Evolutionary conservation across 2,113 vertebrate genomes (phyloP).

Genomic region (Maylandia zebra): DNA sequence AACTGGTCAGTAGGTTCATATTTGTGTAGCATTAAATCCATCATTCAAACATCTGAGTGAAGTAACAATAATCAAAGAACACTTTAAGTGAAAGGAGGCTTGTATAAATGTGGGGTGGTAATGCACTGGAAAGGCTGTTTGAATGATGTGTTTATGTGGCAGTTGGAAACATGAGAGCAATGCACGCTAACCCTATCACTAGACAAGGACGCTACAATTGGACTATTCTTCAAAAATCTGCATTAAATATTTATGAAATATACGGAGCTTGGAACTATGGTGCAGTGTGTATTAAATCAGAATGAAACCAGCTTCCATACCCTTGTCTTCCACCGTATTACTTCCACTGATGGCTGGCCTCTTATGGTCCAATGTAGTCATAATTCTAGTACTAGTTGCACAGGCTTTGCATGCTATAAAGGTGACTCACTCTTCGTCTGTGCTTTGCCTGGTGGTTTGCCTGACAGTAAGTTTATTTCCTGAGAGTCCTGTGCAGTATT

Average conservation of each 20-base stretch:
- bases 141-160: background rate
- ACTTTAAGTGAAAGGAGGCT: background rate
- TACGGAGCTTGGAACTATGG: background rate
- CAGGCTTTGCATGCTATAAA: background rate
- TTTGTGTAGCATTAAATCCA: background rate
- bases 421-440: background rate
- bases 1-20: background rate
- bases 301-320: background rate
- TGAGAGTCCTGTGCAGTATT: background rate
- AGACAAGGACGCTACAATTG: background rate
- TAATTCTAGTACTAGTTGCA: background rate
- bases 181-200: background rate
- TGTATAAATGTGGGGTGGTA: background rate
- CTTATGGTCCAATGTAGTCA: background rate
- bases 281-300: background rate
- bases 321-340: background rate
- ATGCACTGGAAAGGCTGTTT: background rate
- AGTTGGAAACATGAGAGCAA: background rate
- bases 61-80: background rate
- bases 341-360: background rate
- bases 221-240: background rate
- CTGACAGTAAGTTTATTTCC: background rate
- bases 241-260: background rate
- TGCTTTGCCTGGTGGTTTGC: background rate
- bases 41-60: background rate